phyloP scores from a whole-genome alignment of 2,888 invertebrate genomes.

The Embidobia sp. region DNA sequence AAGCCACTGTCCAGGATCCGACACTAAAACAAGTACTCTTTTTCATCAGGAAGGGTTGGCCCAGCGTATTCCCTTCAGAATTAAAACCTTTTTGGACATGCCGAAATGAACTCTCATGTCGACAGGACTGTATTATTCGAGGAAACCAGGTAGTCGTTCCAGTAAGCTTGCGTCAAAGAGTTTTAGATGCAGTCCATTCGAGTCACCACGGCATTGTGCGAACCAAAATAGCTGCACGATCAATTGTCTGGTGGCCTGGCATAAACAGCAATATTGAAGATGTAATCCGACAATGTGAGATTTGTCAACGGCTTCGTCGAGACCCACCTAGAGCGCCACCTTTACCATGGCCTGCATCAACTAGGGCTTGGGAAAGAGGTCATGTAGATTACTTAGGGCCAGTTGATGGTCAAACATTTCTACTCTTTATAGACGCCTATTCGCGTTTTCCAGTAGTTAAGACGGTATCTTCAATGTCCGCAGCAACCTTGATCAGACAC shows the following conservation, averaged over 20 bases:
- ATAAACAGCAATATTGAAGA: conserved; percentile 4
- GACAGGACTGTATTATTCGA: conserved; percentile 13
- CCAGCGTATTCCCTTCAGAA: background rate
- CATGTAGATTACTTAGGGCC: conserved; percentile 26
- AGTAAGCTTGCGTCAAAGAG: background rate
- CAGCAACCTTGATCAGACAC: background rate
- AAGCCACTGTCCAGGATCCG: background rate
- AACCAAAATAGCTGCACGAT: conserved; percentile 12
- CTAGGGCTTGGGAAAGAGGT: conserved; percentile 21
- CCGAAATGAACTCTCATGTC: conserved; percentile 1
- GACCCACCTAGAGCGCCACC: conserved; percentile 7
- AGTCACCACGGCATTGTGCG: conserved; percentile 18
- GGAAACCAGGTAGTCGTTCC: conserved; percentile 31
- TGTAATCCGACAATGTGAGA: background rate
- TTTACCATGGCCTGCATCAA: conserved; percentile 13
- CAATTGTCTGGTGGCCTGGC: conserved; percentile 28
- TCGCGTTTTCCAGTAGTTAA: conserved; percentile 24
- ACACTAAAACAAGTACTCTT: background rate
- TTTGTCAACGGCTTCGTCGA: conserved; percentile 1
- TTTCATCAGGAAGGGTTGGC: conserved; percentile 1
- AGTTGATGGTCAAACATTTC: conserved; percentile 5
- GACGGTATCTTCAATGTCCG: conserved; percentile 14
- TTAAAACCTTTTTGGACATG: background rate
- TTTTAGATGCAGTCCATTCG: conserved; percentile 14
- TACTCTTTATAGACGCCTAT: conserved; percentile 16